Base-by-base conservation (phyloP, 2,113 vertebrate species). In the Pipra filicauda region DNA sequence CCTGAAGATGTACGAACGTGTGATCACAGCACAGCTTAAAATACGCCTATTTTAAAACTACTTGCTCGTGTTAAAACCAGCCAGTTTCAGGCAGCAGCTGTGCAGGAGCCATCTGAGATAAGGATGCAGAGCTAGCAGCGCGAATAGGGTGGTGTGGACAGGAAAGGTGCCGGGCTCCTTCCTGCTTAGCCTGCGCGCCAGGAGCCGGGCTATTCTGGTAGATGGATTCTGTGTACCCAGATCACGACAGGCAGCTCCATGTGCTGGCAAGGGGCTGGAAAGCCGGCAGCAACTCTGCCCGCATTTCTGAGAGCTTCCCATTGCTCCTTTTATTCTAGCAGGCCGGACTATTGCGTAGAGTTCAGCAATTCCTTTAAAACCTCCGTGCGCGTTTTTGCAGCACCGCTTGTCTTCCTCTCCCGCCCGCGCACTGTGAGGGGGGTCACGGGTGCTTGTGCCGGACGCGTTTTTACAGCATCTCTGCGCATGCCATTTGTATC, bases 81-180 rank as follows among this genome's bases (percentile, higher is more conserved):
- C n/a, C 52, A 61, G 79, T 85, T 88, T 62, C 26, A 79, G 84
- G 91, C 80, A 78, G 43, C 89, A 95, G 95, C 93, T 95, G 94
- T 78, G 91, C 83, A 81, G 79, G 93, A 73, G 93, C 73, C 81
- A 15, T 61, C 49, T 54, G 81, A 72, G 89, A 89, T 95, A 95
- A 93, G 91, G 71, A 43, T 65, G 89, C 84, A 55, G 64, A 94
- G 85, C 43, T 58, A 82, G 82, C 76, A 76, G 83, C 0, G 1
- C 76, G 70, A 41, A 77, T 49, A 57, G 81, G 61, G 35, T 55
- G 77, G 80, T 26, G 66, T 18, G 91, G 86, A 61, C 93, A 89
- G 80, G 91, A 78, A 88, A 94, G 95, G 91, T 81, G 89, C 91
- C 48, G 83, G 89, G 93, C 93, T 89, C 80, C 86, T 92, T 93